These are phyloP conservation scores for Diadema setosum DNA, from an alignment of 35 echinoderm and acorn worm genomes.

Conservation along the genomic window DNA sequence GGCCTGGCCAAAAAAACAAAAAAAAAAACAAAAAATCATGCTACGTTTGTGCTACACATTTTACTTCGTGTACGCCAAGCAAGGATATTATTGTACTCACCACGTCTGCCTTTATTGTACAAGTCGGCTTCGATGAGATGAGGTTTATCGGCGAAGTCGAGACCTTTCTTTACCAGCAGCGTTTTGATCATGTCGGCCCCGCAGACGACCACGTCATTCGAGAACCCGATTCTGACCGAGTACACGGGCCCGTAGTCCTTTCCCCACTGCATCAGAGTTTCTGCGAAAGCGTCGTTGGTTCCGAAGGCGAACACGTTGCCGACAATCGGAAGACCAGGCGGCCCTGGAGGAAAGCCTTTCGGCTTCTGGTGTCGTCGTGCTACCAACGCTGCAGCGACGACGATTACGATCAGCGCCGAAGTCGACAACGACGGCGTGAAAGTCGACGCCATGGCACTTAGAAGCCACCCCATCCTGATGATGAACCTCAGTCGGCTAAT, in stretches of 20 bases:
- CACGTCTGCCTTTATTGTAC: constrained; percentile 1
- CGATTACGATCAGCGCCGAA: neutral
- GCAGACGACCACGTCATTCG: constrained; percentile 1
- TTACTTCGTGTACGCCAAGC: no score
- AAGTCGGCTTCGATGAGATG: neutral
- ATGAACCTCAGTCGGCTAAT: no score
- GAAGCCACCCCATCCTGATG: no score
- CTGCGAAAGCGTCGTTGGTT: neutral
- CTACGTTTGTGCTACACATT: no score
- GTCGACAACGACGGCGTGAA: neutral
- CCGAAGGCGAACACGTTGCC: neutral
- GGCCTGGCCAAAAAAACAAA: no score
- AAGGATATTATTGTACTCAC: neutral
- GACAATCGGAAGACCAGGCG: neutral
- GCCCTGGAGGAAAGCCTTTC: neutral
- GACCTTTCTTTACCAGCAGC: neutral
- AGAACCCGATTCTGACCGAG: neutral
- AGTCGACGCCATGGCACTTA: neutral
- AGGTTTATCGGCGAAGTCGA: neutral
- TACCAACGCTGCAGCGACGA: neutral
- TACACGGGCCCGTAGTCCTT: constrained; percentile 1
- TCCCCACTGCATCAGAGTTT: neutral
- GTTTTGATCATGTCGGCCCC: constrained; percentile 13
- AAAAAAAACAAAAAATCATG: no score
- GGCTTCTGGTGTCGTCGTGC: neutral